phyloP scores from a whole-genome alignment of 1,140 invertebrate species.

The Heliconius nattereri region DNA sequence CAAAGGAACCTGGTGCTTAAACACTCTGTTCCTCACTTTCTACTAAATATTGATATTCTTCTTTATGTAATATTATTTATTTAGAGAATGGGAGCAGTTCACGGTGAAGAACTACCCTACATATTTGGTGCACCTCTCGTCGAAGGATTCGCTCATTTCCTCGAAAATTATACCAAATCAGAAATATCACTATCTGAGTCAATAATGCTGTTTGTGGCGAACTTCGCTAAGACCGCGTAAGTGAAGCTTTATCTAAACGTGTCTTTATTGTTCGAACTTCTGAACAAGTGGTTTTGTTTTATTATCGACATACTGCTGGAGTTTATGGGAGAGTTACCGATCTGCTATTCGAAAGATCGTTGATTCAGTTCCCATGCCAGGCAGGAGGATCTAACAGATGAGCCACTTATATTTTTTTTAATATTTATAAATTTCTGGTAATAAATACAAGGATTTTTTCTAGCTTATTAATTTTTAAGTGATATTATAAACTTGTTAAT shows the following conservation, averaged over 20 bases:
- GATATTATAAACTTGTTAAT: too few relatives aligned
- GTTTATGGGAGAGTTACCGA: background rate
- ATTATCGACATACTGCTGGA: background rate
- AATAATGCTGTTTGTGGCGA: conserved; percentile 93
- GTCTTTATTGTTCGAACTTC: conserved; percentile 22
- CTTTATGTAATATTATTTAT: conserved; percentile 47
- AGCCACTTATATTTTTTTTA: too few relatives aligned
- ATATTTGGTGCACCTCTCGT: conserved; percentile 92
- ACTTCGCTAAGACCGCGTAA: conserved; percentile 94
- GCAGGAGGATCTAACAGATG: too few relatives aligned
- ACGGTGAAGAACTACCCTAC: conserved; percentile 95
- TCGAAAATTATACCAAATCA: conserved; percentile 89
- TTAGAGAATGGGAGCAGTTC: conserved; percentile 91
- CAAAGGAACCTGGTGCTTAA: too few relatives aligned
- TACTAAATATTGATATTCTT: too few relatives aligned
- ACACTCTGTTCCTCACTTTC: too few relatives aligned
- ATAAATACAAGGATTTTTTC: too few relatives aligned
- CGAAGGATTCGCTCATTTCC: conserved; percentile 89
- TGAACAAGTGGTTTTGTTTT: conserved; percentile 3
- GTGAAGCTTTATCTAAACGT: conserved; percentile 16
- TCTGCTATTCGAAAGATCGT: background rate
- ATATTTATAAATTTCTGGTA: too few relatives aligned
- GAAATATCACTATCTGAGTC: conserved; percentile 92
- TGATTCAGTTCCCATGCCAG: background rate
- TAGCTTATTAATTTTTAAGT: too few relatives aligned